These are phyloP conservation scores for Taenaris catops DNA, from an alignment of 2,888 invertebrate species.

Conservation along the genomic window DNA sequence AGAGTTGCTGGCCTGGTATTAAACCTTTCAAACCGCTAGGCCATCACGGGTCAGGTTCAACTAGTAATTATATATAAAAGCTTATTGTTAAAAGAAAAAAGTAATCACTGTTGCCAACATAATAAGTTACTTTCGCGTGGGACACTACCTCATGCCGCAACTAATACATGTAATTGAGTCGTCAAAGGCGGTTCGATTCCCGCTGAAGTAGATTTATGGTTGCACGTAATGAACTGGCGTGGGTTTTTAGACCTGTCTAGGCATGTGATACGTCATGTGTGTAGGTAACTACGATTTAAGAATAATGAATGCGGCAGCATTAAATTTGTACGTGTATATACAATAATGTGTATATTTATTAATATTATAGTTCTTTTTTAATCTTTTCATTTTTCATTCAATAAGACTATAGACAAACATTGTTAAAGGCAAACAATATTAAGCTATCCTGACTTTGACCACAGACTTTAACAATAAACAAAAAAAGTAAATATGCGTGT, in stretches of 20 bases:
- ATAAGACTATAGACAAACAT: not conserved
- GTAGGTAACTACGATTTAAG: not conserved
- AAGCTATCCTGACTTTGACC: no score
- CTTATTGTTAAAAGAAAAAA: not conserved
- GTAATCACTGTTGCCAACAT: not conserved
- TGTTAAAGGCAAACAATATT: not conserved
- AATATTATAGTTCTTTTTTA: no score
- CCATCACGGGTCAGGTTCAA: no score
- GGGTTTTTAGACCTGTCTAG: constrained; percentile 10
- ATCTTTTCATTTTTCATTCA: no score
- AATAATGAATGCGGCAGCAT: no score
- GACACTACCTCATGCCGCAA: constrained; percentile 6
- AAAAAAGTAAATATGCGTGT: no score
- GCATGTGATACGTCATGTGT: not conserved
- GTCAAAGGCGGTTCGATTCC: constrained; percentile 22
- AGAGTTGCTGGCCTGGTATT: no score
- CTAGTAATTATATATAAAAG: constrained; percentile 1
- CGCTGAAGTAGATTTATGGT: constrained; percentile 21
- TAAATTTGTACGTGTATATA: no score
- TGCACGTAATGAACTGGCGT: constrained; percentile 13
- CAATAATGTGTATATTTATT: no score
- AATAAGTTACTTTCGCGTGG: constrained; percentile 8
- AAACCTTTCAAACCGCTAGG: no score
- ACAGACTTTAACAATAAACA: no score
- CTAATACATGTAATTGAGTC: constrained; percentile 23